Evolutionary conservation across 2,113 vertebrate species (phyloP), one percentile per base, ranked within the genome.

Genomic region (Takifugu flavidus): DNA sequence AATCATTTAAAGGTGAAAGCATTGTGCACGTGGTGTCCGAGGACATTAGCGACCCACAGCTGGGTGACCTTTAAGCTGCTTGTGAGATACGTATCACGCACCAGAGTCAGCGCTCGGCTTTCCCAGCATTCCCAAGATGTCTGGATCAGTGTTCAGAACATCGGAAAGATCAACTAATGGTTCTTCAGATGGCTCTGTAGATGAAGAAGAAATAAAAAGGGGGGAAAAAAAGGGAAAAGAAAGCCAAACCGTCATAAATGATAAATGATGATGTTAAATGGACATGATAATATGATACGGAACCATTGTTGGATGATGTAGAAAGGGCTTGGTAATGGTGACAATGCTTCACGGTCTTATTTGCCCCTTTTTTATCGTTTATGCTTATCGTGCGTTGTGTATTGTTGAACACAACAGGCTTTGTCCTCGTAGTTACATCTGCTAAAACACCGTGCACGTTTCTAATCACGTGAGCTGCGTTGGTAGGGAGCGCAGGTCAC

Each of bases 61-160:
- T 51, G 49, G 61, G 69, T 66, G 72, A 65, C 63, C 66, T 54
- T 51, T 55, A 62, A 53, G 74, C 74, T 69, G 69, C 59, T 78
- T 76, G 72, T 72, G 65, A 77, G 62, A 79, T 77, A 64, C 44
- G 73, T 62, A 73, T 62, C 66, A 87, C 91, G 76, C 93, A 98
- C 96, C 95, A 60, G 95, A 92, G 79, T 94, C 93, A 90, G 93
- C 90, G 70, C 91, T 91, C 83, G 94, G 92, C 80, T 98, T 98
- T 80, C 93, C 93, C 85, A 99, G 93, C 78, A 99, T 96, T 83
- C 95, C 96, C 88, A 99, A 93, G 86, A 99, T 94, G 88, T 99
- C 96, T 82, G 95, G 94, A 49, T 98, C 96, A 65, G 92, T 95
- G 85, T 94, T 98, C 82, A 99, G 89, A 77, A 97, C 96, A 86